These are phyloP conservation scores for Brachyptera risi DNA, from an alignment of 2,888 invertebrate genomes.

Conservation along the genomic window DNA sequence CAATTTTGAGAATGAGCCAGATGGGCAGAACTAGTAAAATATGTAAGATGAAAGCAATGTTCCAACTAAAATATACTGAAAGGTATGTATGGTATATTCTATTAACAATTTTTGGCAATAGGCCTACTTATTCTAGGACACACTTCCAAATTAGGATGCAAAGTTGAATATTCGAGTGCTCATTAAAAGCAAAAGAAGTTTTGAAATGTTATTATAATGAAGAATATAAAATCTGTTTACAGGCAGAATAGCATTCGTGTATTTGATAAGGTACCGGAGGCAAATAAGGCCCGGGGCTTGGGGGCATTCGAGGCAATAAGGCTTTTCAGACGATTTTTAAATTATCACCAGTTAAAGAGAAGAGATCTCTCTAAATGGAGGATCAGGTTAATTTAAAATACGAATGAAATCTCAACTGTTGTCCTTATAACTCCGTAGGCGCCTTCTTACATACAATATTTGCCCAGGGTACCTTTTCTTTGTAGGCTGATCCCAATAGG, in stretches of 20 bases:
- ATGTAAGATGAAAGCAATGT: too few species aligned
- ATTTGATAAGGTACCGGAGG: slow-evolving; percentile 10
- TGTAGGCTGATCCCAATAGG: slow-evolving; percentile 91
- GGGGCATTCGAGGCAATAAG: slow-evolving; percentile 2
- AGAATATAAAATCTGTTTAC: slow-evolving; percentile 2
- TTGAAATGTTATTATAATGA: neutral
- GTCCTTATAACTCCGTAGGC: slow-evolving; percentile 10
- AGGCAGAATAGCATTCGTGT: slow-evolving; percentile 19
- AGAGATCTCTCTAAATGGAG: slow-evolving; percentile 3
- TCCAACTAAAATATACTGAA: too few species aligned
- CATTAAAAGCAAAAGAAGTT: neutral
- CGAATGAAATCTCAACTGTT: slow-evolving; percentile 6
- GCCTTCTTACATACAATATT: slow-evolving; percentile 11
- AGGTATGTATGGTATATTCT: too few species aligned
- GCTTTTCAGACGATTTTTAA: slow-evolving; percentile 9
- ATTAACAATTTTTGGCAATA: too few species aligned
- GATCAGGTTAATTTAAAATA: slow-evolving; percentile 11
- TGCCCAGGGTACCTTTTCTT: slow-evolving; percentile 82
- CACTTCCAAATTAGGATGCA: neutral
- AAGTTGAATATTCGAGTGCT: neutral
- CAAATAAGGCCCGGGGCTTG: slow-evolving; percentile 7
- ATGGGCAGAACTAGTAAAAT: too few species aligned
- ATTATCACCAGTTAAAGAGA: slow-evolving; percentile 13
- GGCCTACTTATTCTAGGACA: neutral
- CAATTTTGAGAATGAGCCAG: too few species aligned